These are phyloP conservation scores for Lithobates pipiens DNA, from an alignment of 2,797 vertebrate species.

Conservation along the genomic window DNA sequence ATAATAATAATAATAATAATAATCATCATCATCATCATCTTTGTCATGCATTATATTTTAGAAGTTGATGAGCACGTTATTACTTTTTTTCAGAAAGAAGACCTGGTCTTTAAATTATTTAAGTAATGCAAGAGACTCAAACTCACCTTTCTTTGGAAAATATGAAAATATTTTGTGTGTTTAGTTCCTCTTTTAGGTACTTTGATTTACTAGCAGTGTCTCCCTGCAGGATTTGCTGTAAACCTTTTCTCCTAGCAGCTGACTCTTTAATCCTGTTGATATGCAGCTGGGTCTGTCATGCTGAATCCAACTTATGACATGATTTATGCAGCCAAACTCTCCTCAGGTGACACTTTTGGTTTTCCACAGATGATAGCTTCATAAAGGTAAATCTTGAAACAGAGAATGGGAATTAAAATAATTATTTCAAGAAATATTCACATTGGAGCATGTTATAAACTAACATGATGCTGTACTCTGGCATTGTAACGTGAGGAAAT, in stretches of 20 bases:
- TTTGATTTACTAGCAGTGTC: slow-evolving; percentile 29
- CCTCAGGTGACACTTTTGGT: slow-evolving; percentile 32
- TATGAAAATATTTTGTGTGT: slow-evolving; percentile 1
- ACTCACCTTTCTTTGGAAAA: slow-evolving; percentile 2
- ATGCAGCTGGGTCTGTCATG: slow-evolving; percentile 42
- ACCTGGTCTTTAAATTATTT: not conserved
- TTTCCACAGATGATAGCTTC: slow-evolving; percentile 3
- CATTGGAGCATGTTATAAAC: not conserved
- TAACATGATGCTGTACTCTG: not conserved
- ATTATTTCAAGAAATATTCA: not conserved
- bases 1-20: too few species aligned
- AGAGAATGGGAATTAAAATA: slow-evolving; percentile 1
- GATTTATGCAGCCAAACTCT: slow-evolving; percentile 31
- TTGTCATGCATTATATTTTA: not conserved
- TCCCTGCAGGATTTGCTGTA: slow-evolving; percentile 20
- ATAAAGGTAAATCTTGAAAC: slow-evolving; percentile 15
- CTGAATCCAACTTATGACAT: slow-evolving; percentile 25
- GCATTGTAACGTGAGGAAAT: not conserved
- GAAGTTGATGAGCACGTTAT: not conserved
- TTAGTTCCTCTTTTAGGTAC: slow-evolving; percentile 26
- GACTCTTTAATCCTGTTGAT: slow-evolving; percentile 42
- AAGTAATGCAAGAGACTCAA: not conserved
- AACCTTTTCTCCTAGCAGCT: slow-evolving; percentile 21
- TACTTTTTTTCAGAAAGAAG: not conserved
- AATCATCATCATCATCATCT: too few species aligned